phyloP scores from a whole-genome alignment of 2,113 vertebrate species.

The Grallaria varia region DNA sequence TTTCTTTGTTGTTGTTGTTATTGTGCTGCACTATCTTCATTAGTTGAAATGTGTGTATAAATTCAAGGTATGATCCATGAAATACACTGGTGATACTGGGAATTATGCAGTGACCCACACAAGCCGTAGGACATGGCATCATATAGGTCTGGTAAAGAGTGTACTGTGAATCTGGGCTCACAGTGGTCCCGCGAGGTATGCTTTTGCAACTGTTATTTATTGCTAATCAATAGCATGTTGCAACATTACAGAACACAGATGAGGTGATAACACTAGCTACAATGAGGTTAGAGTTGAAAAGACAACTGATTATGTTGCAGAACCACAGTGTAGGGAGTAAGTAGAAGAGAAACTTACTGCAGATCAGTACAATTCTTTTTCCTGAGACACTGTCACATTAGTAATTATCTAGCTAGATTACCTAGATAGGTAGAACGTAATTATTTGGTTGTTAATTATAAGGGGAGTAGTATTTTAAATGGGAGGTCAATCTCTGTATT shows the following conservation, averaged over 20 bases:
- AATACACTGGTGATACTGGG: neutral
- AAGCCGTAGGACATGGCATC: neutral
- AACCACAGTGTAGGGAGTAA: neutral
- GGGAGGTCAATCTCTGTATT: neutral
- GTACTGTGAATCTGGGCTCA: neutral
- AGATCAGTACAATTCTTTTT: neutral
- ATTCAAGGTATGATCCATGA: neutral
- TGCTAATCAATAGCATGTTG: neutral
- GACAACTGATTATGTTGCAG: neutral
- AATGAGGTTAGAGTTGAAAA: neutral
- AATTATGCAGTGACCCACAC: neutral
- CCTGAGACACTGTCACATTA: neutral
- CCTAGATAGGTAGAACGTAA: neutral
- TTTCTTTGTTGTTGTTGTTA: neutral
- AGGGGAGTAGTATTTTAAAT: neutral
- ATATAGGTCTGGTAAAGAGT: neutral
- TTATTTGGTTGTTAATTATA: neutral
- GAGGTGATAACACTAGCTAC: neutral
- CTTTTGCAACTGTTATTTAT: neutral
- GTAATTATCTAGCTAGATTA: neutral
- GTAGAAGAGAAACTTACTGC: neutral
- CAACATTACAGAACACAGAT: neutral
- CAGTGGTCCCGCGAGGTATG: neutral
- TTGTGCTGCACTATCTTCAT: neutral
- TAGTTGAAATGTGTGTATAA: neutral